phyloP scores from a whole-genome alignment of 2,797 vertebrate genomes.

The Botia kubotai region DNA sequence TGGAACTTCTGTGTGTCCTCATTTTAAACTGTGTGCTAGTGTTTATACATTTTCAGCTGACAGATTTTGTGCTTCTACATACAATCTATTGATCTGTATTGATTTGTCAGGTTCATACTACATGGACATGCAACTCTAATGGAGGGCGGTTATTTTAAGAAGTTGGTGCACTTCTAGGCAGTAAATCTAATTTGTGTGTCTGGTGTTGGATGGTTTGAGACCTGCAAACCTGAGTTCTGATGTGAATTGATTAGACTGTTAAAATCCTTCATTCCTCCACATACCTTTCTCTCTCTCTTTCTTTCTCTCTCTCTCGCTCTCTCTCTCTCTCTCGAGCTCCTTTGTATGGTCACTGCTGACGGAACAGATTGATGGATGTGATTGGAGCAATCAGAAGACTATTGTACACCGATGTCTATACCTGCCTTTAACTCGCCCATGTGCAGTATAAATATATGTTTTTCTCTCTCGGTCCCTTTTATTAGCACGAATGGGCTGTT shows the following conservation, averaged over 20 bases:
- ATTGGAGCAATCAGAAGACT: constrained; percentile 29
- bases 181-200: constrained; percentile 53
- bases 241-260: constrained; percentile 24
- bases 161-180: constrained; percentile 33
- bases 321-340: no score
- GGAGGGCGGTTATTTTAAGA: no score
- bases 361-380: constrained; percentile 8
- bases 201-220: constrained; percentile 33
- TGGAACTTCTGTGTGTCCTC: background rate
- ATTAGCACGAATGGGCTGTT: background rate
- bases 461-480: background rate
- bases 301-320: no score
- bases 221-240: constrained; percentile 14
- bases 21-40: no score
- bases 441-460: background rate
- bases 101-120: background rate
- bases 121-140: background rate
- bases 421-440: background rate
- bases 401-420: constrained; percentile 28
- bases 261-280: constrained; percentile 23
- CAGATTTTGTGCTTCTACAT: no score
- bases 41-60: background rate
- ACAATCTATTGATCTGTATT: background rate
- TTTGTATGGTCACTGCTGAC: constrained; percentile 1
- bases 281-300: background rate